Evolutionary conservation across 2,113 vertebrate species (phyloP), one percentile per base, ranked within the genome.

Genomic region (Sphyrna mokarran): DNA sequence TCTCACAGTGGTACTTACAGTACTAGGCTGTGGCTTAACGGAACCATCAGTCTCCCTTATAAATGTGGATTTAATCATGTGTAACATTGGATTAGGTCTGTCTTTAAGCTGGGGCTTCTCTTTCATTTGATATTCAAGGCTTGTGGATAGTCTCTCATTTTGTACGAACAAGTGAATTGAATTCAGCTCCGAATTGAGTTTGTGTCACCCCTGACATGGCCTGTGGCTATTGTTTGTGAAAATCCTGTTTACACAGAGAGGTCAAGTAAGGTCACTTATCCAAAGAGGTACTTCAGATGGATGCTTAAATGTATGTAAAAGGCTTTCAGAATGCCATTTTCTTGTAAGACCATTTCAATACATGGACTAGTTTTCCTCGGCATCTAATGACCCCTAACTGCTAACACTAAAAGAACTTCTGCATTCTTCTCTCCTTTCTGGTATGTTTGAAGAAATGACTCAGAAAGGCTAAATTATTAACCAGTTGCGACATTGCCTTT

Each of bases 61-160:
- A 95, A 69, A 72, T 69, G 93, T 72, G 69, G 69, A 95, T 95
- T 95, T 29, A 95, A 95, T 95, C 43, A 54, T 95, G 94, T 95
- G 94, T 72, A 95, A 95, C 69, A 95, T 95, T 72, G 94, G 94
- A 95, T 95, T 95, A 95, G 66, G 68, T n/a, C 69, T 95, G 70
- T 95, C 69, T 76, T 95, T 72, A 72, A 76, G 70, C 66, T 48
- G 37, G 37, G 37, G 40, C 40, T 76, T 54, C 69, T 95, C 68
- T 54, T 72, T 95, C 69, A 54, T 95, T 95, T 95, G 37, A 95
- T 95, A 93, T 93, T 93, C 89, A 37, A 93, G 89, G 89, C 61
- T 48, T 94, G 90, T 20, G 68, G 37, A 22, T 40, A 94, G 40
- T 70, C 66, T 48, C 37, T 94, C 87, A 40, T 90, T 90, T 43